phyloP scores from a whole-genome alignment of 1,140 invertebrate genomes.

The Atta cephalotes region DNA sequence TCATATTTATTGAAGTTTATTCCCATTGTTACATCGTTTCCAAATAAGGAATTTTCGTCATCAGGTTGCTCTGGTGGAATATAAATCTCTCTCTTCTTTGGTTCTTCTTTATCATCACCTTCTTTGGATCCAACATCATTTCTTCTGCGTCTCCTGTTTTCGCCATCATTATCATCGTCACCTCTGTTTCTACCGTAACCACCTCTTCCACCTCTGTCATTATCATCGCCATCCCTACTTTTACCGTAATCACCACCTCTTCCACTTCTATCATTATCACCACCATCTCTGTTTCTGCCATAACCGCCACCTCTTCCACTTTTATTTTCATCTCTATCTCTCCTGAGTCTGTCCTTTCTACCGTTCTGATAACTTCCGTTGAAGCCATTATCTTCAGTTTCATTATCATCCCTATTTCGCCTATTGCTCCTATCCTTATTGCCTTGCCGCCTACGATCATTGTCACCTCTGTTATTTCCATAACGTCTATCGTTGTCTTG shows the following conservation, averaged over 20 bases:
- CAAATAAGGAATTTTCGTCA: constrained; percentile 91
- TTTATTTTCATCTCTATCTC: constrained; percentile 57
- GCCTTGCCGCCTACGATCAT: constrained; percentile 62
- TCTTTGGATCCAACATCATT: constrained; percentile 11
- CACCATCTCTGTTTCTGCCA: constrained; percentile 14
- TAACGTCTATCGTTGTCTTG: constrained; percentile 49
- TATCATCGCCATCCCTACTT: constrained; percentile 14
- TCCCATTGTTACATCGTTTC: constrained; percentile 90
- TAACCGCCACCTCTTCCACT: constrained; percentile 51
- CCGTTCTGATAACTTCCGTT: constrained; percentile 44
- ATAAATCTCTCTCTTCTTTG: constrained; percentile 88
- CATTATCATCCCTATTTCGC: constrained; percentile 11
- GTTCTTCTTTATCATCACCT: constrained; percentile 7
- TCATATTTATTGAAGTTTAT: constrained; percentile 97
- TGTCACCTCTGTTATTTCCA: constrained; percentile 47
- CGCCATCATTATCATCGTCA: not conserved
- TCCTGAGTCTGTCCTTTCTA: constrained; percentile 45
- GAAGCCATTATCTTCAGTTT: constrained; percentile 60
- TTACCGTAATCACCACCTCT: constrained; percentile 3
- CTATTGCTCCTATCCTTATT: constrained; percentile 54
- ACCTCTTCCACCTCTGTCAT: constrained; percentile 53
- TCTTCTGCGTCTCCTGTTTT: not conserved
- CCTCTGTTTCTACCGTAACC: constrained; percentile 20
- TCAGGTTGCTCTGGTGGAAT: constrained; percentile 92
- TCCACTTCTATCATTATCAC: constrained; percentile 35